phyloP scores from a whole-genome alignment of 1,140 invertebrate species.

The Drosophila subpulchrella region DNA sequence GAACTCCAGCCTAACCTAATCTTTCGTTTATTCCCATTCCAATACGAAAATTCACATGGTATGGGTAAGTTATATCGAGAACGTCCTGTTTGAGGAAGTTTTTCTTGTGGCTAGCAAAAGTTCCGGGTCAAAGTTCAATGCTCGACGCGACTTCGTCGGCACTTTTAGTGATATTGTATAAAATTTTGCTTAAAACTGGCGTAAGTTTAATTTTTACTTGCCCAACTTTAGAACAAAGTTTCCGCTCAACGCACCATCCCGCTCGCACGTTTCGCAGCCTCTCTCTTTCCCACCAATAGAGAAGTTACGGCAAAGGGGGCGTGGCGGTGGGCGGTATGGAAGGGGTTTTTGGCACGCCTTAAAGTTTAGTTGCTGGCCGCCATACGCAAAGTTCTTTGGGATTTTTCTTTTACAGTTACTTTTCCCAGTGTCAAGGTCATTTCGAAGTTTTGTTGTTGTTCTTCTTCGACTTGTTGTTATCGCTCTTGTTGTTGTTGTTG shows the following conservation, averaged over 20 bases:
- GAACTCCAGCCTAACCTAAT: too few relatives aligned
- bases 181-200: slow-evolving; percentile 65
- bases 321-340: slow-evolving; percentile 13
- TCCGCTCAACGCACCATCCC: slow-evolving; percentile 17
- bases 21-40: not conserved
- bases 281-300: not conserved
- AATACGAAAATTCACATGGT: not conserved
- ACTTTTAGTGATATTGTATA: slow-evolving; percentile 61
- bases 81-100: slow-evolving; percentile 6
- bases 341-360: slow-evolving; percentile 54
- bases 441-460: slow-evolving; percentile 48
- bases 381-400: slow-evolving; percentile 60
- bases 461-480: slow-evolving; percentile 26
- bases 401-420: slow-evolving; percentile 62
- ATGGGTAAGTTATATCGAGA: slow-evolving; percentile 15
- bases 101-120: slow-evolving; percentile 30
- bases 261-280: not conserved
- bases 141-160: slow-evolving; percentile 27
- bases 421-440: slow-evolving; percentile 59
- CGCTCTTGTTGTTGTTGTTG: slow-evolving; percentile 35
- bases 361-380: slow-evolving; percentile 60
- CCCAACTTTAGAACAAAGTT: slow-evolving; percentile 62
- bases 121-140: slow-evolving; percentile 46
- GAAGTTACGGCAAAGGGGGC: slow-evolving; percentile 14
- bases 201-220: slow-evolving; percentile 57